A percentile compares a stretch with the other conserved stretches of the same genome.
phyloP scores from a whole-genome alignment of 2,113 vertebrate genomes.

The Hyla sarda region DNA sequence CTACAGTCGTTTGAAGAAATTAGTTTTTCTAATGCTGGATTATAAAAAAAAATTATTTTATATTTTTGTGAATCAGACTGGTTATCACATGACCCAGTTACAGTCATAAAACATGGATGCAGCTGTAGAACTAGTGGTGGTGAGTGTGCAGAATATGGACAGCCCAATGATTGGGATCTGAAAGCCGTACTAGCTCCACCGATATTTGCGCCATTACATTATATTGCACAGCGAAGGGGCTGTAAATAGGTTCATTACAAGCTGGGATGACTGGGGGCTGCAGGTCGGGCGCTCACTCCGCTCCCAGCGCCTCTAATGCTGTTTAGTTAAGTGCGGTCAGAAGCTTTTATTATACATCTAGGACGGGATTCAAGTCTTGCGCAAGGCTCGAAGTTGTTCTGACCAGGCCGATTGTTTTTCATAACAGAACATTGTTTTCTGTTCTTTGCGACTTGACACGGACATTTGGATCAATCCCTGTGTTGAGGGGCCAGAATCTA shows the following conservation, averaged over 20 bases:
- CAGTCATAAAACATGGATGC: too few relatives aligned
- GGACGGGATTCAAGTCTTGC: slow-evolving; percentile 58
- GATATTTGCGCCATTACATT: too few relatives aligned
- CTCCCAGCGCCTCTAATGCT: background rate
- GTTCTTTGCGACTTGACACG: slow-evolving; percentile 53
- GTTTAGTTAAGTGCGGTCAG: slow-evolving; percentile 53
- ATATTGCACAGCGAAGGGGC: too few relatives aligned
- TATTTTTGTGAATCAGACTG: too few relatives aligned
- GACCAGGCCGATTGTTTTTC: slow-evolving; percentile 40
- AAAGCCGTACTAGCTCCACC: too few relatives aligned
- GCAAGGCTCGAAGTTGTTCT: slow-evolving; percentile 54
- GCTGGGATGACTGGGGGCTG: background rate
- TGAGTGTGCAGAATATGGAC: too few relatives aligned
- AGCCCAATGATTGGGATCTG: too few relatives aligned
- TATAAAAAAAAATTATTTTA: too few relatives aligned
- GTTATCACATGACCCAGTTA: too few relatives aligned
- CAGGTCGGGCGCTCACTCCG: background rate
- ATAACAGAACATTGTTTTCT: slow-evolving; percentile 50
- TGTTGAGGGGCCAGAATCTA: background rate
- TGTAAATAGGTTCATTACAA: background rate
- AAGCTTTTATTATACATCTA: slow-evolving; percentile 39
- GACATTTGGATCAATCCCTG: background rate
- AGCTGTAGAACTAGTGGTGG: too few relatives aligned
- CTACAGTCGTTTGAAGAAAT: too few relatives aligned
- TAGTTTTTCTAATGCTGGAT: too few relatives aligned